Evolutionary conservation across 2,888 invertebrate species (phyloP).

Genomic region (Spodoptera littoralis): DNA sequence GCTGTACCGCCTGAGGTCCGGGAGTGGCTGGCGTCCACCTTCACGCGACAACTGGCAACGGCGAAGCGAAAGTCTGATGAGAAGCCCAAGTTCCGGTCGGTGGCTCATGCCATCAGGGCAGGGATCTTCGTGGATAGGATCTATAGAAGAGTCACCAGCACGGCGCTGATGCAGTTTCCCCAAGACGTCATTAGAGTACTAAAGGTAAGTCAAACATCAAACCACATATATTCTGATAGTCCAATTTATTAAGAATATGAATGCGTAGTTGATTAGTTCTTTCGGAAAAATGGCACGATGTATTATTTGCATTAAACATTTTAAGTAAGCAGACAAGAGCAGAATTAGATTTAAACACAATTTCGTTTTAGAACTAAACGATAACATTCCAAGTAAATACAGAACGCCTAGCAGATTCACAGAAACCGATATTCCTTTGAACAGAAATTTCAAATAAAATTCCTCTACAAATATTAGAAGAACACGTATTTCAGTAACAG

Average conservation of each 20-base stretch:
- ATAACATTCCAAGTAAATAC: constrained; percentile 11
- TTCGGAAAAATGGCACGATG: too few relatives aligned
- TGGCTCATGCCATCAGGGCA: constrained; percentile 98
- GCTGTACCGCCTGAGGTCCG: constrained; percentile 98
- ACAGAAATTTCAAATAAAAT: constrained; percentile 21
- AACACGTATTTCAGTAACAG: not conserved
- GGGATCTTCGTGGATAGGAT: constrained; percentile 99
- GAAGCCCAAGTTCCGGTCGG: constrained; percentile 97
- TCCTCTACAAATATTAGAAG: constrained; percentile 23
- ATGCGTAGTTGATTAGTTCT: too few relatives aligned
- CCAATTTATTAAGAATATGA: too few relatives aligned
- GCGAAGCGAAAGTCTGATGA: constrained; percentile 93
- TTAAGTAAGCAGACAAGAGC: too few relatives aligned
- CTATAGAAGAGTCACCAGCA: constrained; percentile 94
- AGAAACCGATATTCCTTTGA: constrained; percentile 10
- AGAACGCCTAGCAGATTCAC: constrained; percentile 11
- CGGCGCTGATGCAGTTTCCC: constrained; percentile 95
- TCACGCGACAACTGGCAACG: constrained; percentile 96
- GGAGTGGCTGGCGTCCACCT: constrained; percentile 98
- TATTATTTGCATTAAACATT: too few relatives aligned
- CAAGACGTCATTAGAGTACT: constrained; percentile 95
- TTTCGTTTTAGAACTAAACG: not conserved
- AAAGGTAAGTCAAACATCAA: constrained; percentile 90
- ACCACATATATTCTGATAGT: too few relatives aligned
- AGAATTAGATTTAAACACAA: too few relatives aligned